These are phyloP conservation scores for Bembecia ichneumoniformis DNA, from an alignment of 2,888 invertebrate genomes.

Conservation along the genomic window DNA sequence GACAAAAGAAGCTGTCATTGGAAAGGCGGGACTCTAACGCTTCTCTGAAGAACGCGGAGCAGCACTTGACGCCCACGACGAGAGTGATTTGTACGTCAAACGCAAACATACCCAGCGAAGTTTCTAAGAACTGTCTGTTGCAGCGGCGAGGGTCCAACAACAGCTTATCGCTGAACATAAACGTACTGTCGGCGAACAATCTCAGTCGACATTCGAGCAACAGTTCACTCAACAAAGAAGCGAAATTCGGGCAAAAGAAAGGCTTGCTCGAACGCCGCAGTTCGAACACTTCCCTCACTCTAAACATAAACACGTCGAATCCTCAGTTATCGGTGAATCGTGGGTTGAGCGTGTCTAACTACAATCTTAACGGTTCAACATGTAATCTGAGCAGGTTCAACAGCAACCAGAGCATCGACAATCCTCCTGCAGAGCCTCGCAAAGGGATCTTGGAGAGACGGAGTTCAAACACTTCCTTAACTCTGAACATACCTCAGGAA, in stretches of 20 bases:
- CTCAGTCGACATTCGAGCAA: slow-evolving; percentile 72
- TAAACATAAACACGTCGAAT: slow-evolving; percentile 74
- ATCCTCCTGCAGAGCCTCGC: slow-evolving; percentile 36
- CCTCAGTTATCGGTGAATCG: slow-evolving; percentile 60
- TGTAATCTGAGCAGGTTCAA: slow-evolving; percentile 64
- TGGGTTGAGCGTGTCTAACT: slow-evolving; percentile 64
- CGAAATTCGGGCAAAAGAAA: slow-evolving; percentile 66
- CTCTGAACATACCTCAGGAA: slow-evolving; percentile 71
- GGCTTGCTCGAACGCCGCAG: slow-evolving; percentile 88
- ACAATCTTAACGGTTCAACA: slow-evolving; percentile 63
- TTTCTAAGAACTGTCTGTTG: slow-evolving; percentile 75
- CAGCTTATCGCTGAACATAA: slow-evolving; percentile 87
- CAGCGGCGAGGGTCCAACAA: slow-evolving; percentile 90
- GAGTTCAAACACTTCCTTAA: slow-evolving; percentile 87
- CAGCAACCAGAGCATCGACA: slow-evolving; percentile 63
- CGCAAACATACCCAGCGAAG: slow-evolving; percentile 48
- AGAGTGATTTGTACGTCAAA: slow-evolving; percentile 66
- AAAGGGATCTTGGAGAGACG: slow-evolving; percentile 82
- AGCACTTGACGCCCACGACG: slow-evolving; percentile 46
- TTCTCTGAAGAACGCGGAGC: slow-evolving; percentile 78
- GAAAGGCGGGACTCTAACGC: slow-evolving; percentile 91
- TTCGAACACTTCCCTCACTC: slow-evolving; percentile 90
- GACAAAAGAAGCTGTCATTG: slow-evolving; percentile 77
- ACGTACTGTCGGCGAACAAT: slow-evolving; percentile 70
- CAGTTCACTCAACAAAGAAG: slow-evolving; percentile 65